Evolutionary conservation across 2,888 invertebrate genomes (phyloP), one percentile per base, ranked within the genome.

Genomic region (Athripsodes cinereus): DNA sequence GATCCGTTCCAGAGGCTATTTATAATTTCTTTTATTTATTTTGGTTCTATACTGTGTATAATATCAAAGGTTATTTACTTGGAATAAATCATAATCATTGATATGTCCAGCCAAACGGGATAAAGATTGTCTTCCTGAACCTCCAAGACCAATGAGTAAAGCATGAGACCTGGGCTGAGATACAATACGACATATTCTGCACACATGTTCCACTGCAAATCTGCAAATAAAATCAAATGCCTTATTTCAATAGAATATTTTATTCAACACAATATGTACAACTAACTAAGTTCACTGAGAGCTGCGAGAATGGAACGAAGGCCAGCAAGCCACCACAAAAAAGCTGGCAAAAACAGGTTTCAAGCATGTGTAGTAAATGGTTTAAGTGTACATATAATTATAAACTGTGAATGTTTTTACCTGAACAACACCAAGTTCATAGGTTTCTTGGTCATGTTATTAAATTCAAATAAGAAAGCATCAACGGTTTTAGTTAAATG

Each of bases 361-460:
- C 10, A 26, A 6, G 26, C 5, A 3, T 10, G 10, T 26, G 21
- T 19, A 47, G 47, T 3, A 5, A 5, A 40, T 40, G 16, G 13
- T 3, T 40, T 40, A 40, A 31, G 31, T 8, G 31, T 31, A 31
- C 31, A 31, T 8, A 31, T 31, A 31, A 8, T 6, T 31, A 31
- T 31, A 8, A 31, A 31, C 11, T 8, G 6, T n/a, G n/a, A n/a
- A 31, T 11, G 11, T 8, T 5, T 16, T 60, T 71, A 90, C 86
- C 87, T 86, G 73, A 93, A 93, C 34, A 96, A 76, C 2, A 96
- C 96, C 55, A 96, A 80, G 72, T 94, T 90, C 96, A 96, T 96
- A 0, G 96, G 96, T 69, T 95, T 96, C 72, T 94, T 96, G 10
- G 92, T 90, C 91, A 96, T 92, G 65, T 92, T 91, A 71, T 96